phyloP scores from a whole-genome alignment of 1,140 invertebrate species.

The Patella vulgata region DNA sequence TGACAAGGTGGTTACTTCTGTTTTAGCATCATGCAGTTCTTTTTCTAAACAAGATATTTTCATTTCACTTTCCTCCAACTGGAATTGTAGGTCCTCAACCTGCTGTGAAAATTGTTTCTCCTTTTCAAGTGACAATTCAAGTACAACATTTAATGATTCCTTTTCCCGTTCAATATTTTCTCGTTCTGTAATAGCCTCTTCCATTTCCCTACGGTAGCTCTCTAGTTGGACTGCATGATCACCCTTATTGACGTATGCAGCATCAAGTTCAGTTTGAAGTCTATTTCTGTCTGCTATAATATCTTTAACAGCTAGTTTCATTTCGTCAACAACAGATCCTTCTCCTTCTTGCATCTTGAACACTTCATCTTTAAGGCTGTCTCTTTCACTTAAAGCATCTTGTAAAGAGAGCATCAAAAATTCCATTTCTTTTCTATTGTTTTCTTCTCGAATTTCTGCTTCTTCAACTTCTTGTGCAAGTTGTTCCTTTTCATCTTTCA shows the following conservation, averaged over 20 bases:
- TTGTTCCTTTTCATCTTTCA: conserved; percentile 56
- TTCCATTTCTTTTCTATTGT: conserved; percentile 53
- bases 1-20: conserved; percentile 17
- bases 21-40: conserved; percentile 24
- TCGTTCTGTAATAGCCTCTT: conserved; percentile 38
- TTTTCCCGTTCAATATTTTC: conserved; percentile 55
- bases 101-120: conserved; percentile 42
- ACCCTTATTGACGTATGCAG: conserved; percentile 35
- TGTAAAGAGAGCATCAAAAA: conserved; percentile 48
- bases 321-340: conserved; percentile 22
- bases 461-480: conserved; percentile 54
- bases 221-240: conserved; percentile 42
- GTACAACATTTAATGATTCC: conserved; percentile 48
- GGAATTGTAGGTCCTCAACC: conserved; percentile 27
- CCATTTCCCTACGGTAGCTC: conserved; percentile 32
- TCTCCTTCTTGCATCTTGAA: conserved; percentile 47
- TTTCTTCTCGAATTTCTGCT: conserved; percentile 46
- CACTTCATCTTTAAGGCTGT: conserved; percentile 52
- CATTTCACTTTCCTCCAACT: conserved; percentile 26
- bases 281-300: conserved; percentile 44
- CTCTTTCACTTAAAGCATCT: conserved; percentile 54
- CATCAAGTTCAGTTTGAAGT: conserved; percentile 41
- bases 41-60: conserved; percentile 24
- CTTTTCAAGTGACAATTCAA: conserved; percentile 53
- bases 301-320: conserved; percentile 50